Percentiles rank a stretch among this genome's conserved stretches.
phyloP scores from a whole-genome alignment of 2,113 vertebrate species.

The Brachypteracias leptosomus region DNA sequence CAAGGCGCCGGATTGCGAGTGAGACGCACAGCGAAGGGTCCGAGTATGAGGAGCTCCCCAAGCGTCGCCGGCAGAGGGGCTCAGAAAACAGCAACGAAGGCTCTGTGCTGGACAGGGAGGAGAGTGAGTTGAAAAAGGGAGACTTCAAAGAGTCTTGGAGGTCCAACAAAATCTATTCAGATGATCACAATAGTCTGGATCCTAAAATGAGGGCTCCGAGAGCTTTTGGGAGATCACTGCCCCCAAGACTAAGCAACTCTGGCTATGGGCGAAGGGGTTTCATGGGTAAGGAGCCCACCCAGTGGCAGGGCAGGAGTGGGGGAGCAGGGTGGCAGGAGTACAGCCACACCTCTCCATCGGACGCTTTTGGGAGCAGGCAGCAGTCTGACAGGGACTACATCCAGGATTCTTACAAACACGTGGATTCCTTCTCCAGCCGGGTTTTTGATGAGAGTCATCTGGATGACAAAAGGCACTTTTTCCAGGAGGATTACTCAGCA shows the following conservation, averaged over 20 bases:
- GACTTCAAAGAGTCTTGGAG: conserved; percentile 91
- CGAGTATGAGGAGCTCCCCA: conserved; percentile 94
- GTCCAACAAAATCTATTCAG: conserved; percentile 87
- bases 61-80: conserved; percentile 88
- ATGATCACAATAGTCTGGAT: conserved; percentile 81
- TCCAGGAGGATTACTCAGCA: conserved; percentile 76
- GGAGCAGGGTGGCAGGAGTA: conserved; percentile 83
- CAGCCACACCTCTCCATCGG: conserved; percentile 71
- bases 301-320: conserved; percentile 84
- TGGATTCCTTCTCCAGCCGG: conserved; percentile 78
- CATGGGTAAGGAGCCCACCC: conserved; percentile 79
- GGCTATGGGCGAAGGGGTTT: conserved; percentile 83
- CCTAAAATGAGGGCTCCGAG: conserved; percentile 75
- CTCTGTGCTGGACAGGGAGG: conserved; percentile 66
- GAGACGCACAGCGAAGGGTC: conserved; percentile 96
- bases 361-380: conserved; percentile 76
- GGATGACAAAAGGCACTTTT: conserved; percentile 80
- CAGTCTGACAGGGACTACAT: conserved; percentile 79
- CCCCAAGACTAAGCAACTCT: conserved; percentile 87
- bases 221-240: conserved; percentile 86
- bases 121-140: conserved; percentile 78
- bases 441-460: conserved; percentile 81
- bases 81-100: conserved; percentile 80
- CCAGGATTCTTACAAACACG: conserved; percentile 82
- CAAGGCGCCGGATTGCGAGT: conserved; percentile 88